Percentiles rank a stretch among this genome's conserved stretches.
These are phyloP conservation scores for Lacerta viridis DNA, from an alignment of 2,797 vertebrate species.

Conservation along the genomic window DNA sequence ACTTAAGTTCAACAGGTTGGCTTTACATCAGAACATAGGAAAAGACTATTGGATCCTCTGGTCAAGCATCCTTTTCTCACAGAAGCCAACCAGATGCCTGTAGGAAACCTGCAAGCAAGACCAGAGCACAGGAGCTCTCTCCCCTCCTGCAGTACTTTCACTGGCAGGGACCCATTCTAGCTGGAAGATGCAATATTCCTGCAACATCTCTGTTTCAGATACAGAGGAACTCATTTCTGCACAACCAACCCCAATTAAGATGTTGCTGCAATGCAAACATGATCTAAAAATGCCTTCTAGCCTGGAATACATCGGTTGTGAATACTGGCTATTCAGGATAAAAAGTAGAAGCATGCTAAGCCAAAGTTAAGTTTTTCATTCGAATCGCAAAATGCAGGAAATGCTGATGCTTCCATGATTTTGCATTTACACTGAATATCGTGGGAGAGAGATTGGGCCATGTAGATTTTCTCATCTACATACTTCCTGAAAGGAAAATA, in stretches of 20 bases:
- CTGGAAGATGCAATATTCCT: neutral
- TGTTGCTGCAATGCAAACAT: neutral
- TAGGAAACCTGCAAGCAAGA: too few relatives aligned
- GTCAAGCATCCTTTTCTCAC: too few relatives aligned
- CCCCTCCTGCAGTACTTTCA: neutral
- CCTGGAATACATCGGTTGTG: neutral
- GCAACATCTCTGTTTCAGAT: neutral
- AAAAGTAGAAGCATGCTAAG: neutral
- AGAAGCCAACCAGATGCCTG: too few relatives aligned
- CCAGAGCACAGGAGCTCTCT: too few relatives aligned
- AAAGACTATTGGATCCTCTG: too few relatives aligned
- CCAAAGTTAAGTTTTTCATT: neutral
- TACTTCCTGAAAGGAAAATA: constrained; percentile 25
- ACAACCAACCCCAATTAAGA: neutral
- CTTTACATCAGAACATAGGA: neutral
- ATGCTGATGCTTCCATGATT: neutral
- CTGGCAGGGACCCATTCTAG: neutral
- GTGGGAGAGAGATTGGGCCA: neutral
- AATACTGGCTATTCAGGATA: neutral
- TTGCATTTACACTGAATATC: neutral
- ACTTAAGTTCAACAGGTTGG: neutral
- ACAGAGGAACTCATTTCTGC: neutral
- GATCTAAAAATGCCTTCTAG: neutral
- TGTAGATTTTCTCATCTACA: neutral
- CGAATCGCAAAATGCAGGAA: neutral